These are phyloP conservation scores for Acanthisitta chloris DNA, from an alignment of 2,113 vertebrate genomes.

Conservation along the genomic window DNA sequence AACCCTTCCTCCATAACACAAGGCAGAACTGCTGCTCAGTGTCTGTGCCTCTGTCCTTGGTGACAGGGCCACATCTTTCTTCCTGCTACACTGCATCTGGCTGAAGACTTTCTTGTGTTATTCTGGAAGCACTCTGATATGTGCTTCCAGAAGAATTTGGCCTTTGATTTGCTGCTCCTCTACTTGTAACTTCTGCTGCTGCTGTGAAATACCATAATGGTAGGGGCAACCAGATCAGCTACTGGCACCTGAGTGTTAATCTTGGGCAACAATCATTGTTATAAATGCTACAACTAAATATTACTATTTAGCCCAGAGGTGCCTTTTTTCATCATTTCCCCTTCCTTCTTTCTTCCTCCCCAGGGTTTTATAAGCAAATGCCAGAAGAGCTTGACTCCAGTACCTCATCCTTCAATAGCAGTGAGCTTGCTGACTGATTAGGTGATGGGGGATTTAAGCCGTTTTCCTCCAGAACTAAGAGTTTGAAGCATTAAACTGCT, in stretches of 20 bases:
- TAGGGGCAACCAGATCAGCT: background rate
- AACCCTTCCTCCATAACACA: background rate
- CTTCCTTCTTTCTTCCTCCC: background rate
- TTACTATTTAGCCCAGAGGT: background rate
- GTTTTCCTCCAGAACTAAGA: background rate
- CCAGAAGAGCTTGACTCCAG: background rate
- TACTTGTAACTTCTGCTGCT: background rate
- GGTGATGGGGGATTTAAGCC: background rate
- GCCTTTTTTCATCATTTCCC: background rate
- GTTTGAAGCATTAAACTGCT: background rate
- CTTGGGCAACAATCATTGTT: background rate
- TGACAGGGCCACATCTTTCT: background rate
- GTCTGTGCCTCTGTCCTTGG: background rate
- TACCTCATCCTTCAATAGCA: background rate
- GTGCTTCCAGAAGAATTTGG: background rate
- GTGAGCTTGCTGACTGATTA: background rate
- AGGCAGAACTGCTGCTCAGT: background rate
- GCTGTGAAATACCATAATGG: background rate
- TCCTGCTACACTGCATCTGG: background rate
- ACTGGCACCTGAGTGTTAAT: background rate
- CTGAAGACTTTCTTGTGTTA: background rate
- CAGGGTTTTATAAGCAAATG: background rate
- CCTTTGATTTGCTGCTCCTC: background rate
- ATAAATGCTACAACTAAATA: no score
- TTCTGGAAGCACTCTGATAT: background rate